Conservation (phyloP, 2,113 vertebrate species). For the Sinocyclocheilus anshuiensis region DNA sequence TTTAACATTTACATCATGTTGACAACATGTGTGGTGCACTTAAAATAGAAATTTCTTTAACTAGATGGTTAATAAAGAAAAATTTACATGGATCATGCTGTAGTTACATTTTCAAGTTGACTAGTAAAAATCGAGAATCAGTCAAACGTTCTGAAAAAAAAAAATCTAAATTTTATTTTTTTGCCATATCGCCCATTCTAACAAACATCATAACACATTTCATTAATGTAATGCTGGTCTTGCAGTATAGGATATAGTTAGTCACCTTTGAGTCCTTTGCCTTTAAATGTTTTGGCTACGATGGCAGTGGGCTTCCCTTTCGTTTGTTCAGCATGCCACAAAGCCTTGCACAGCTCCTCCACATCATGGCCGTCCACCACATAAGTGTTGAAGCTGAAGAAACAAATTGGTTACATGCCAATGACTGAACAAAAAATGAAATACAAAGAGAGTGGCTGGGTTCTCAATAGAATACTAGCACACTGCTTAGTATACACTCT, state of each 20-base stretch:
- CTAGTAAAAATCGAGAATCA: no score
- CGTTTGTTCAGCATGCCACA: constrained; percentile 80
- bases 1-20: no score
- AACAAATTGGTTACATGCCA: neutral
- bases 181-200: no score
- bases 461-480: neutral
- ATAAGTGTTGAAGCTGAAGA: constrained; percentile 83
- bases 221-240: neutral
- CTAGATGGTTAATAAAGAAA: no score
- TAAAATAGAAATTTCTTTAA: no score
- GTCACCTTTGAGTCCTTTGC: constrained; percentile 83
- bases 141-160: no score
- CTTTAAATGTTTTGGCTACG: constrained; percentile 86
- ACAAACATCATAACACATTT: neutral
- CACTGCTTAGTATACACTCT: neutral
- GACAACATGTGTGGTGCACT: no score
- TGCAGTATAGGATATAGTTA: neutral
- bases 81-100: no score
- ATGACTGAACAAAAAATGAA: neutral
- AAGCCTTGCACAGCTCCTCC: constrained; percentile 80
- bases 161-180: no score
- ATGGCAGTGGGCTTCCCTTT: constrained; percentile 84
- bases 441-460: neutral
- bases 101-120: no score
- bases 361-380: constrained; percentile 85